A percentile compares a stretch with the other conserved stretches of the same genome.
Evolutionary conservation across 30 jellyfish, hydroid and myxozoan genomes (phyloP).

Genomic region (Cassiopea andromeda): DNA sequence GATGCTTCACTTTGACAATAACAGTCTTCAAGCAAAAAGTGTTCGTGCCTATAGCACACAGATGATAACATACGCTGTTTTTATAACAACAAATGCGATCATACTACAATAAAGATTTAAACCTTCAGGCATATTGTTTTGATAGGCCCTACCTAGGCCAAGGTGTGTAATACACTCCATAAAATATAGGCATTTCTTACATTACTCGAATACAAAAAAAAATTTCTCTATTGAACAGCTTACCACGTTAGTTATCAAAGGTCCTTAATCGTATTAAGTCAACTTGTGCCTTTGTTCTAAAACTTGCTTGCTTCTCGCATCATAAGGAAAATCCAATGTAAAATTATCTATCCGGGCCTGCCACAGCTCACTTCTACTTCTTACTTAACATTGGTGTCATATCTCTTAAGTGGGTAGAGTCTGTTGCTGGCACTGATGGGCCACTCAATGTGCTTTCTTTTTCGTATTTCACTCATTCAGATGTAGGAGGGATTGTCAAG

Average conservation of each 20-base stretch:
- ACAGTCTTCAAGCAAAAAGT: no score
- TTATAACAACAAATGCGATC: no score
- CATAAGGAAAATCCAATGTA: neutral
- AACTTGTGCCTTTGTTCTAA: neutral
- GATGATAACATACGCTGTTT: no score
- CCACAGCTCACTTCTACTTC: constrained; percentile 14
- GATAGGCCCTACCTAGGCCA: neutral
- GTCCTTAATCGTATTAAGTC: neutral
- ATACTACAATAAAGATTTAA: neutral
- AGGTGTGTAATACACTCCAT: neutral
- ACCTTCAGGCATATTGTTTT: neutral
- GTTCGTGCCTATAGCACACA: no score
- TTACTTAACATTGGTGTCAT: neutral
- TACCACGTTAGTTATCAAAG: neutral
- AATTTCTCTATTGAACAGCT: neutral
- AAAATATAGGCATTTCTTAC: no score
- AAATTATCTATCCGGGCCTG: constrained; percentile 37
- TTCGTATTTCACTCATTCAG: no score
- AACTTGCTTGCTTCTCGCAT: neutral
- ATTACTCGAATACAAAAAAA: neutral
- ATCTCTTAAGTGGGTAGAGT: neutral
- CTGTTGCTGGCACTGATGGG: no score
- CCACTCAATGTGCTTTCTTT: no score
- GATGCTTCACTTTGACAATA: no score
- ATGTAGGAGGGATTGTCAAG: no score